A percentile compares a stretch with the other conserved stretches of the same genome.
These are phyloP conservation scores for Cephus pygmeus DNA, from an alignment of 2,888 invertebrate genomes.

Conservation along the genomic window DNA sequence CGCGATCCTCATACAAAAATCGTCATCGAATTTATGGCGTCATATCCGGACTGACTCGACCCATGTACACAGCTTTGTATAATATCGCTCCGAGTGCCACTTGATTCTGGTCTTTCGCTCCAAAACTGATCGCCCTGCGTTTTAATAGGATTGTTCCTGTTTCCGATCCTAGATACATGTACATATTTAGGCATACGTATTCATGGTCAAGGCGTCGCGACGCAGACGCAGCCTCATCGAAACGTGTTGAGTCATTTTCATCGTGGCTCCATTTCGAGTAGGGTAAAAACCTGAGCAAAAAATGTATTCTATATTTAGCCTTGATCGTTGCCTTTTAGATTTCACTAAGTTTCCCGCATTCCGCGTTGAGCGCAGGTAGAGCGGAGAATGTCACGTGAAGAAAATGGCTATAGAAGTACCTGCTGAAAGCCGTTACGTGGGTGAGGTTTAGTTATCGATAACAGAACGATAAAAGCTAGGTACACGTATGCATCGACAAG, in stretches of 20 bases:
- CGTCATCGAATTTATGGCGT: background rate
- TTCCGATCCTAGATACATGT: background rate
- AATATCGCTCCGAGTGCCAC: background rate
- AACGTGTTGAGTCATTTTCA: background rate
- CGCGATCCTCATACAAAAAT: background rate
- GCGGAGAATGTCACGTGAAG: background rate
- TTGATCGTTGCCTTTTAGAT: background rate
- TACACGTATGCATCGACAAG: background rate
- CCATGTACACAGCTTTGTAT: background rate
- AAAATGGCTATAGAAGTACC: background rate
- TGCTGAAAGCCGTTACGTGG: background rate
- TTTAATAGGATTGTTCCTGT: background rate
- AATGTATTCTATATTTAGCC: background rate
- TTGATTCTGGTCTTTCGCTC: background rate
- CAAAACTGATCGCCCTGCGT: background rate
- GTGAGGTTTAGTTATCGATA: background rate
- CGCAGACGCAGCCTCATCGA: background rate
- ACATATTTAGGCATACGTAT: background rate
- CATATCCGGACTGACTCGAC: background rate
- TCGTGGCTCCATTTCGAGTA: background rate
- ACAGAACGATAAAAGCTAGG: background rate
- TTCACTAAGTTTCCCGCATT: background rate
- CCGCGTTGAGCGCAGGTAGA: background rate
- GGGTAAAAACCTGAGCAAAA: background rate
- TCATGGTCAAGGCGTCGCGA: background rate